Evolutionary conservation across 1,140 invertebrate species (phyloP), one percentile per base, ranked within the genome.

Genomic region (Aricia agestis): DNA sequence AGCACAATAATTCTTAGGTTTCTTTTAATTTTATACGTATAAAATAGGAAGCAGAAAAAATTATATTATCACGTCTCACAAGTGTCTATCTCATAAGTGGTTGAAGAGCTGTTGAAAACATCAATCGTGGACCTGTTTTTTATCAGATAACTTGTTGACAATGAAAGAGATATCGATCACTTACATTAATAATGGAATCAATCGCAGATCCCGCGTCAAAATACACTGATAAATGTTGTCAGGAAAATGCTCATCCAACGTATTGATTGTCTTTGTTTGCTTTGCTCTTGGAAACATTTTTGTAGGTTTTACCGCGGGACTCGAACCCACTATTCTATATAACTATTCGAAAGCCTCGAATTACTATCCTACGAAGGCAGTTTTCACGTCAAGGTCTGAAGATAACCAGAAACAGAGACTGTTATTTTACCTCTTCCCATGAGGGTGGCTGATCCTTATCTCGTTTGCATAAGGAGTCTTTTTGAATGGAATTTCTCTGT

Each of bases 111-210:
- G 13, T 52, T 52, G 45, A 52, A 52, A 52, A 52, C 45, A 52
- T 52, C 45, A 52, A 52, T 52, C 45, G 45, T 52, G 13, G 11
- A 4, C 7, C 13, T 52, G 45, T 52, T 52, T 52, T 36, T 52
- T 52, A 52, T 52, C 45, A 52, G 45, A 52, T 52, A 52, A 52
- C 45, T 15, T 52, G 45, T 52, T 52, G 45, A 52, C 45, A 52
- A 52, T 52, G 45, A 52, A 9, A 52, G 9, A 1, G 45, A 52
- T 52, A 52, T 52, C 45, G 45, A 1, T 1, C 11, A 52, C 45
- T 52, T 52, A 52, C 45, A 52, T 52, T 52, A 13, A 52, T 13
- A 52, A 10, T 15, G 11, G 13, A 15, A 3, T 52, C 45, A 52
- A 52, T 52, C 45, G 45, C 13, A 52, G 13, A 52, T 15, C 10